These are phyloP conservation scores for Heteractis magnifica DNA, from an alignment of 92 coral and sea anemone genomes.

Conservation along the genomic window DNA sequence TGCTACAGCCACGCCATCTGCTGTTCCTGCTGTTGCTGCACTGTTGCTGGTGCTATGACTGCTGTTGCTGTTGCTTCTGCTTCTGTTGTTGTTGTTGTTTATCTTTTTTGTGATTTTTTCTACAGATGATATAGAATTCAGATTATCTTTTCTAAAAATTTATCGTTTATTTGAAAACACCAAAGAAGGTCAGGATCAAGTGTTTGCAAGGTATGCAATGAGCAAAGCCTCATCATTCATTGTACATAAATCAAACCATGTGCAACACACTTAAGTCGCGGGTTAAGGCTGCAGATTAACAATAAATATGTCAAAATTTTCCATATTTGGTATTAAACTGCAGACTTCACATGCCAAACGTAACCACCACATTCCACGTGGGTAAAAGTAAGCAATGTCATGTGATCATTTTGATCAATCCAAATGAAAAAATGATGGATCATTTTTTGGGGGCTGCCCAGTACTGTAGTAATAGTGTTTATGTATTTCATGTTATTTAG, in stretches of 20 bases:
- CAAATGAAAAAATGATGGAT: neutral
- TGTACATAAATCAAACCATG: neutral
- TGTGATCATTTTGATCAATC: too few species aligned
- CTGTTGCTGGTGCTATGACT: neutral
- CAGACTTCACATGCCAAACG: too few species aligned
- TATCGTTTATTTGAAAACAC: slow-evolving; percentile 82
- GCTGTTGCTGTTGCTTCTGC: neutral
- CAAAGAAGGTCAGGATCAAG: slow-evolving; percentile 60
- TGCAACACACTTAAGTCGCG: too few species aligned
- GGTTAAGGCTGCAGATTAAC: too few species aligned
- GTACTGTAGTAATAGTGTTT: neutral
- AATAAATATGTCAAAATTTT: too few species aligned
- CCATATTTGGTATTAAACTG: too few species aligned
- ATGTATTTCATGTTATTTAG: slow-evolving; percentile 23
- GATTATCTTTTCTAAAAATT: slow-evolving; percentile 70
- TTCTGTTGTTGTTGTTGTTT: neutral
- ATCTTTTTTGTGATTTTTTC: neutral
- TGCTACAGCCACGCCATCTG: too few species aligned
- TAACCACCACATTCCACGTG: too few species aligned
- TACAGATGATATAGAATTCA: slow-evolving; percentile 78
- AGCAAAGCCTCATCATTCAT: neutral
- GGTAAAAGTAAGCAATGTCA: too few species aligned
- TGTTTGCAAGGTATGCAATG: slow-evolving; percentile 71
- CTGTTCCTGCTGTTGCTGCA: too few species aligned
- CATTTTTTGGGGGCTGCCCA: too few species aligned